These are phyloP conservation scores for Bimastos eiseni DNA, from an alignment of 2,888 invertebrate genomes.

Conservation along the genomic window DNA sequence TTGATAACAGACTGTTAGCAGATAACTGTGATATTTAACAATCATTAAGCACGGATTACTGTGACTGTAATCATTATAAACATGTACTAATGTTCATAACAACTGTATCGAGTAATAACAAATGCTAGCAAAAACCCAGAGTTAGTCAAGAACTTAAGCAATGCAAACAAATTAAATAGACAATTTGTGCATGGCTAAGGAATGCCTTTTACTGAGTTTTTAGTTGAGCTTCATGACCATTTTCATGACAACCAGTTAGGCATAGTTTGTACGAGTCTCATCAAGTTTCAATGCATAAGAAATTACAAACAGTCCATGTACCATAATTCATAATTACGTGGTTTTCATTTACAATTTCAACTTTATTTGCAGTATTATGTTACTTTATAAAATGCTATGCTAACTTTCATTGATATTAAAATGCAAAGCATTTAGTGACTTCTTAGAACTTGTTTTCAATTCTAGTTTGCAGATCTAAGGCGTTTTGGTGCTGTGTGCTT, in stretches of 20 bases:
- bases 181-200: no score
- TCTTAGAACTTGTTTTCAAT: background rate
- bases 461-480: background rate
- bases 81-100: background rate
- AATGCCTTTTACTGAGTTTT: no score
- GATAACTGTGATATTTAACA: background rate
- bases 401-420: background rate
- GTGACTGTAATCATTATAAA: background rate
- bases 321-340: background rate
- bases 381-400: no score
- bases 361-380: no score
- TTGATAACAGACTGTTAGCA: no score
- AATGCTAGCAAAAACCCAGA: background rate
- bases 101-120: background rate
- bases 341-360: background rate
- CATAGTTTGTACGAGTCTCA: no score
- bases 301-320: background rate
- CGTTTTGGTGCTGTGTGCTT: background rate
- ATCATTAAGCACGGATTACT: background rate
- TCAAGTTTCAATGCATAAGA: background rate
- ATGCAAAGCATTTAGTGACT: background rate
- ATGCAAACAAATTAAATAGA: no score
- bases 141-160: background rate
- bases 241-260: no score
- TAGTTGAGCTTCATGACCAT: no score